These are phyloP conservation scores for Chelonia mydas DNA, from an alignment of 2,797 vertebrate species.

Conservation along the genomic window DNA sequence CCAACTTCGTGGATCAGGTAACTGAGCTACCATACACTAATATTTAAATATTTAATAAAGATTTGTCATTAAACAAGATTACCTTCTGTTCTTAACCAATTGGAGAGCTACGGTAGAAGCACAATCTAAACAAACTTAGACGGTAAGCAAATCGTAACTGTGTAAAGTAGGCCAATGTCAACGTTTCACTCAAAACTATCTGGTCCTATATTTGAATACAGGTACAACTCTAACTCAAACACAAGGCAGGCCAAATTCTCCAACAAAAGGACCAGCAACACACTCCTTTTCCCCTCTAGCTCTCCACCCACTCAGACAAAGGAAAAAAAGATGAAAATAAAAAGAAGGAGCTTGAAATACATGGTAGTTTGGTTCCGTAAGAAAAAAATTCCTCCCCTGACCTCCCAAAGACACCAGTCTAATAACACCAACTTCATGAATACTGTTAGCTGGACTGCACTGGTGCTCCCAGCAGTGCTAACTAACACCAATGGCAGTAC, in stretches of 20 bases:
- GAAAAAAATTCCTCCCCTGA: background rate
- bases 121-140: background rate
- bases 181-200: background rate
- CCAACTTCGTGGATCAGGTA: background rate
- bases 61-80: background rate
- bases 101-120: background rate
- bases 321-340: background rate
- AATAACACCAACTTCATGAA: background rate
- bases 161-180: background rate
- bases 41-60: no score
- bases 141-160: background rate
- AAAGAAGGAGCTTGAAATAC: background rate
- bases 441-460: background rate
- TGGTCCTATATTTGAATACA: background rate
- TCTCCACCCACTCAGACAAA: background rate
- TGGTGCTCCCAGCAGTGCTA: background rate
- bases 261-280: background rate
- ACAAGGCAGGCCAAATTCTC: background rate
- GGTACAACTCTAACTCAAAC: background rate
- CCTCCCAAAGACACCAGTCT: background rate
- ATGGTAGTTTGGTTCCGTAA: background rate
- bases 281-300: background rate
- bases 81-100: background rate
- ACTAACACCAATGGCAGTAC: background rate
- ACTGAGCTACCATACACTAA: no score